Conservation (phyloP, 2,113 vertebrate species). For the Anguilla japonica region DNA sequence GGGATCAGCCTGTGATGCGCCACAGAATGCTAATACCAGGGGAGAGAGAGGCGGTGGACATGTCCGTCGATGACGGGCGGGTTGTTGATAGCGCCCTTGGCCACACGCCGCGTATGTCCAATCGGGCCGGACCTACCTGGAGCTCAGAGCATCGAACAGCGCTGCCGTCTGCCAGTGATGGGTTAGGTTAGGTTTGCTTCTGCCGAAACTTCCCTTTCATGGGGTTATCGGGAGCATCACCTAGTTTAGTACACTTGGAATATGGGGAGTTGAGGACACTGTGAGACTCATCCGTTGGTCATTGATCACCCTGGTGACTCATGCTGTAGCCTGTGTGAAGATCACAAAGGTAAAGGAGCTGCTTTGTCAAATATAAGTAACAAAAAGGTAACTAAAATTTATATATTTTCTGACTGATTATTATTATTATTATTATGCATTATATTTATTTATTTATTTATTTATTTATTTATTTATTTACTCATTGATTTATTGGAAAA, state of each 20-base stretch:
- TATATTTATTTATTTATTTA: too few relatives aligned
- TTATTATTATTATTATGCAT: neutral
- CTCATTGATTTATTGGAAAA: neutral
- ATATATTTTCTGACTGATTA: neutral
- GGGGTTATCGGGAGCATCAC: neutral
- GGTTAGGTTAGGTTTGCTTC: neutral
- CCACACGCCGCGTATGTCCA: neutral
- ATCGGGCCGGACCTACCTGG: neutral
- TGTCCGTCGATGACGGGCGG: neutral
- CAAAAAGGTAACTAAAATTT: neutral
- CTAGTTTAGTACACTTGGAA: neutral
- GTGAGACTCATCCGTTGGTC: neutral
- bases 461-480: too few relatives aligned
- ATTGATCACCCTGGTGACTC: neutral
- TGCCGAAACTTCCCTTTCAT: neutral
- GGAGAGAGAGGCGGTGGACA: neutral
- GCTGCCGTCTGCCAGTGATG: neutral
- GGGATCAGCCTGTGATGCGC: neutral
- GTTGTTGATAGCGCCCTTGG: slow-evolving; percentile 20
- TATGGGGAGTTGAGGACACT: neutral
- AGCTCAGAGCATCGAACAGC: neutral
- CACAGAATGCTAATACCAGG: neutral
- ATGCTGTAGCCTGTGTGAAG: neutral
- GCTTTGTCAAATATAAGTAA: neutral
- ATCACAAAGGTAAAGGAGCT: neutral